Evolutionary conservation across 1,140 invertebrate species (phyloP).

Genomic region (Halesus radiatus): DNA sequence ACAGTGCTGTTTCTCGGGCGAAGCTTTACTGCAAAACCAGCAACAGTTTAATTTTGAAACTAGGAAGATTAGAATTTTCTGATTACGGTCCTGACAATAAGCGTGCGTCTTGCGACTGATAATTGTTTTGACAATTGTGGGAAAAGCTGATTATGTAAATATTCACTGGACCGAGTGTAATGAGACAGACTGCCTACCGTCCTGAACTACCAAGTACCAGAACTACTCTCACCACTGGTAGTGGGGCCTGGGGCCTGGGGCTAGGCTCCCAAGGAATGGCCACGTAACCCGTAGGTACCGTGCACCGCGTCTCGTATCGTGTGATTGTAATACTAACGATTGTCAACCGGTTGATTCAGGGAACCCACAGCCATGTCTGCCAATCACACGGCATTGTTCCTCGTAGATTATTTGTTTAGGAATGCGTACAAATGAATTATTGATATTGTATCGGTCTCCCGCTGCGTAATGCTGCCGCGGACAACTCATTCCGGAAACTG

Average conservation of each 20-base stretch:
- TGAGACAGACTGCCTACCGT: not conserved
- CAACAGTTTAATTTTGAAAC: not conserved
- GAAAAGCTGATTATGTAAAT: constrained; percentile 38
- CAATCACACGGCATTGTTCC: constrained; percentile 5
- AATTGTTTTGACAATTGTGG: constrained; percentile 37
- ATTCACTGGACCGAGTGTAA: too few relatives aligned
- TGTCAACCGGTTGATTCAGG: not conserved
- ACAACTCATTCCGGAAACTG: too few relatives aligned
- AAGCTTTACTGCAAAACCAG: too few relatives aligned
- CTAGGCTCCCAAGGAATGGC: not conserved
- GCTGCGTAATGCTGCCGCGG: too few relatives aligned
- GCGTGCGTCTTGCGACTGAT: constrained; percentile 27
- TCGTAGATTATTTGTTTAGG: not conserved
- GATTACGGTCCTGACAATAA: not conserved
- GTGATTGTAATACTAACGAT: constrained; percentile 28
- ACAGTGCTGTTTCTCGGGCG: too few relatives aligned
- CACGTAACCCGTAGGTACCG: constrained; percentile 2
- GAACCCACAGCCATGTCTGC: constrained; percentile 8
- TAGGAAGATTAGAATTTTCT: not conserved
- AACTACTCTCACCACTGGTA: too few relatives aligned
- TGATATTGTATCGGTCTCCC: too few relatives aligned
- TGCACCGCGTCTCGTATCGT: not conserved
- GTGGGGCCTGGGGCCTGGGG: too few relatives aligned
- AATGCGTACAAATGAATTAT: constrained; percentile 15
- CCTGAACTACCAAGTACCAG: too few relatives aligned